phyloP scores from a whole-genome alignment of 2,113 vertebrate species.

The Gobius niger region DNA sequence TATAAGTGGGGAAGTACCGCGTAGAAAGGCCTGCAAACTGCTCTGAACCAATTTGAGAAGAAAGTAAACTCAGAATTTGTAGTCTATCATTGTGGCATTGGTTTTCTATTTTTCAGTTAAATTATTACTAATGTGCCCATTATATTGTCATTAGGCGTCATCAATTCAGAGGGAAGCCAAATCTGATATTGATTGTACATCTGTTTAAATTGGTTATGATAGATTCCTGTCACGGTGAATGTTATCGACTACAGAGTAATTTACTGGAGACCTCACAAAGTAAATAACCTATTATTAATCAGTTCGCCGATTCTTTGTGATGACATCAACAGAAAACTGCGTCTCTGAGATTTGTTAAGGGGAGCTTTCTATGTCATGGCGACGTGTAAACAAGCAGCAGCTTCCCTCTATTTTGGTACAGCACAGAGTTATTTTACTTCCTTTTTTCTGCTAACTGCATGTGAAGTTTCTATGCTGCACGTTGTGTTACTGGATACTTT shows the following conservation, averaged over 20 bases:
- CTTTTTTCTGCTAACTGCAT: too few species aligned
- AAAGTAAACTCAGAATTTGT: neutral
- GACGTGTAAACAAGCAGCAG: too few species aligned
- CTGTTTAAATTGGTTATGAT: neutral
- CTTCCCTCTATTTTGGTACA: too few species aligned
- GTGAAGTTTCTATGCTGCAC: too few species aligned
- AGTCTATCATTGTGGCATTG: neutral
- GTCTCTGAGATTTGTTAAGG: too few species aligned
- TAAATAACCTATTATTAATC: neutral
- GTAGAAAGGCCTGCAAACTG: too few species aligned
- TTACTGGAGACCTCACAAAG: neutral
- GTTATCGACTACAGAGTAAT: conserved; percentile 6
- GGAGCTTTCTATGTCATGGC: too few species aligned
- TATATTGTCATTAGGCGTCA: conserved; percentile 36
- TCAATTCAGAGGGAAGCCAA: conserved; percentile 23
- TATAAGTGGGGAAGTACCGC: too few species aligned
- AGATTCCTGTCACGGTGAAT: neutral
- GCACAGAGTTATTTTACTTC: too few species aligned
- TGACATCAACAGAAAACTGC: neutral
- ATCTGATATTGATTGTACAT: neutral
- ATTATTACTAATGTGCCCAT: conserved; percentile 44
- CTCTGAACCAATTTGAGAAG: too few species aligned
- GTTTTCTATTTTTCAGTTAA: conserved; percentile 4
- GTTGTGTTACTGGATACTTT: too few species aligned
- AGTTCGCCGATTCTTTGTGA: neutral